These are phyloP conservation scores for Scaptomyza caliginosa DNA, from an alignment of 2,888 invertebrate genomes.

Conservation along the genomic window DNA sequence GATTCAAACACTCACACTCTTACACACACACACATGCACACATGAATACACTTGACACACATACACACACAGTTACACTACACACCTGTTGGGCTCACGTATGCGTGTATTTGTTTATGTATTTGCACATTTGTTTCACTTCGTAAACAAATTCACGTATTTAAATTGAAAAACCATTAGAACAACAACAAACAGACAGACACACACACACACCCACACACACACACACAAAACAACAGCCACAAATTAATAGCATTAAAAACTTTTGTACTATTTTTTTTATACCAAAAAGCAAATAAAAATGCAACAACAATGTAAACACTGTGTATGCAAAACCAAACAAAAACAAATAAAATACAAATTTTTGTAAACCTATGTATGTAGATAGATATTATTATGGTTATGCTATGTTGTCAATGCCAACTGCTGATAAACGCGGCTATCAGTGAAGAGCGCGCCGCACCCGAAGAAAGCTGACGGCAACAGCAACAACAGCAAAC, in stretches of 20 bases:
- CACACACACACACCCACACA: too few species aligned
- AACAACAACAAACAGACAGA: conserved; percentile 26
- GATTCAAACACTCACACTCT: conserved; percentile 37
- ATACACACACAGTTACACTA: conserved; percentile 23
- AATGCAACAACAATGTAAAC: conserved; percentile 28
- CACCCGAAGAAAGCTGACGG: conserved; percentile 66
- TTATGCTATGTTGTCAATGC: conserved; percentile 62
- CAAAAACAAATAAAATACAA: conserved; percentile 18
- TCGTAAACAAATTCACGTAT: conserved; percentile 72
- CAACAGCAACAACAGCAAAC: conserved; percentile 21
- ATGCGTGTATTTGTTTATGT: conserved; percentile 64
- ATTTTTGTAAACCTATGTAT: conserved; percentile 18
- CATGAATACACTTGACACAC: conserved; percentile 6
- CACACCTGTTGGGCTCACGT: conserved; percentile 64
- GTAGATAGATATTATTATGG: conserved; percentile 34
- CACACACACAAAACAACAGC: conserved; percentile 16
- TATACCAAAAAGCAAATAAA: conserved; percentile 59
- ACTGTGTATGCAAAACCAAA: conserved; percentile 69
- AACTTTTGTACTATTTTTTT: conserved; percentile 72
- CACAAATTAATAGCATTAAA: conserved; percentile 60
- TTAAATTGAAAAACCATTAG: conserved; percentile 40
- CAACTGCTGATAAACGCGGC: conserved; percentile 59
- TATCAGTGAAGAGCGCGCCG: conserved; percentile 55
- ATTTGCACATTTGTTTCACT: conserved; percentile 71
- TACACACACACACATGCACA: conserved; percentile 23